phyloP scores from a whole-genome alignment of 2,797 vertebrate genomes.

The Rhinoraja longicauda region DNA sequence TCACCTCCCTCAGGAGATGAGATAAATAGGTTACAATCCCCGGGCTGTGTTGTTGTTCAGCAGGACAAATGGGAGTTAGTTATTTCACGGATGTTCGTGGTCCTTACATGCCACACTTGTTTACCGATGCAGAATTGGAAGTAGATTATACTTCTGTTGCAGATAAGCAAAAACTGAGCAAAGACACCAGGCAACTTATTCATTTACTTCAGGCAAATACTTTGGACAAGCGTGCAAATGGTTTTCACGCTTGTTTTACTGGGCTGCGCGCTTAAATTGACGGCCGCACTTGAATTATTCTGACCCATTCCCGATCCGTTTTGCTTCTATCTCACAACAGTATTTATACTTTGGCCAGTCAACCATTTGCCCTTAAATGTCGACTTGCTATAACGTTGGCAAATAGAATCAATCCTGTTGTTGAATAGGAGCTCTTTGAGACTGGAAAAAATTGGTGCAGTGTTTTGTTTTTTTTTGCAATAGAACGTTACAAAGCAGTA shows the following conservation, averaged over 20 bases:
- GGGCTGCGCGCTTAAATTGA: neutral
- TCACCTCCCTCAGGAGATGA: neutral
- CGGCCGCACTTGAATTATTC: neutral
- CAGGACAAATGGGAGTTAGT: neutral
- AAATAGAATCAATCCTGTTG: neutral
- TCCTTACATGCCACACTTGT: constrained; percentile 7
- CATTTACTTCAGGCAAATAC: neutral
- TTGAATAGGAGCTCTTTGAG: neutral
- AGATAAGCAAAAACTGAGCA: neutral
- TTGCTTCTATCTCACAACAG: neutral
- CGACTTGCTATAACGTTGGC: neutral
- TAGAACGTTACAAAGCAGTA: too few relatives aligned
- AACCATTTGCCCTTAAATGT: neutral
- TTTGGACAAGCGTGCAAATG: neutral
- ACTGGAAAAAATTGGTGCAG: neutral
- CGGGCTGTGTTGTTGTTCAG: neutral
- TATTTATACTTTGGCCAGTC: neutral
- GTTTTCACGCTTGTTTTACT: neutral
- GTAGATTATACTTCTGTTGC: neutral
- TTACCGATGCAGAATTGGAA: neutral
- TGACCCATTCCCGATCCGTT: neutral
- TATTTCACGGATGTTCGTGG: neutral
- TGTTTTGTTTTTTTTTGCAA: neutral
- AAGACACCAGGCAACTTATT: neutral
- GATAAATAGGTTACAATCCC: neutral